These are phyloP conservation scores for Phenacoccus solenopsis DNA, from an alignment of 1,140 invertebrate genomes.

Conservation along the genomic window DNA sequence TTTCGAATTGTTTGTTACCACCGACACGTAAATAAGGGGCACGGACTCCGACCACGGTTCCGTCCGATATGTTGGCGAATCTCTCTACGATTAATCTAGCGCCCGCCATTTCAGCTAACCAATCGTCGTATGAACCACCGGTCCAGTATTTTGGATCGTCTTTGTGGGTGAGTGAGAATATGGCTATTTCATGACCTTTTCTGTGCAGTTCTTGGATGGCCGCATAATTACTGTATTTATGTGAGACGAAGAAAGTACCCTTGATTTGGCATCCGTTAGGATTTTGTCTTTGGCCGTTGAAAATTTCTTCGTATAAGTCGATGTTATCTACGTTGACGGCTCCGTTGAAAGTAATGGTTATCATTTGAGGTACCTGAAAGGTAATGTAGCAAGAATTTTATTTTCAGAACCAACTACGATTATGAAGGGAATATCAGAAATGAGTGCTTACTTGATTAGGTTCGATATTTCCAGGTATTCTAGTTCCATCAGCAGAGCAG, in stretches of 20 bases:
- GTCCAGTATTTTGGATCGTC: slow-evolving; percentile 82
- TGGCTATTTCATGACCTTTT: slow-evolving; percentile 82
- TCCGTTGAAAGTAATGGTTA: slow-evolving; percentile 87
- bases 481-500: slow-evolving; percentile 83
- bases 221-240: slow-evolving; percentile 93
- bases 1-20: slow-evolving; percentile 88
- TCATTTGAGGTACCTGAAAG: slow-evolving; percentile 72
- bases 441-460: slow-evolving; percentile 43
- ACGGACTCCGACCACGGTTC: slow-evolving; percentile 73
- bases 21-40: slow-evolving; percentile 83
- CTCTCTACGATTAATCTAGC: slow-evolving; percentile 71
- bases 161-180: slow-evolving; percentile 87
- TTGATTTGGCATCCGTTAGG: slow-evolving; percentile 88
- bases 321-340: slow-evolving; percentile 90
- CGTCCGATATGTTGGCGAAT: slow-evolving; percentile 83
- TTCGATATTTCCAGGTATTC: slow-evolving; percentile 71
- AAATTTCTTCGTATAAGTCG: slow-evolving; percentile 79
- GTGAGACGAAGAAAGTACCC: slow-evolving; percentile 89
- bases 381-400: too few relatives aligned
- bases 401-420: not conserved
- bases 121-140: slow-evolving; percentile 75
- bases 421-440: too few relatives aligned
- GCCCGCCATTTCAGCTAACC: slow-evolving; percentile 93
- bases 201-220: slow-evolving; percentile 80
- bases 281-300: slow-evolving; percentile 71